Evolutionary conservation across 2,797 vertebrate genomes (phyloP).

Genomic region (Hirundo rustica): DNA sequence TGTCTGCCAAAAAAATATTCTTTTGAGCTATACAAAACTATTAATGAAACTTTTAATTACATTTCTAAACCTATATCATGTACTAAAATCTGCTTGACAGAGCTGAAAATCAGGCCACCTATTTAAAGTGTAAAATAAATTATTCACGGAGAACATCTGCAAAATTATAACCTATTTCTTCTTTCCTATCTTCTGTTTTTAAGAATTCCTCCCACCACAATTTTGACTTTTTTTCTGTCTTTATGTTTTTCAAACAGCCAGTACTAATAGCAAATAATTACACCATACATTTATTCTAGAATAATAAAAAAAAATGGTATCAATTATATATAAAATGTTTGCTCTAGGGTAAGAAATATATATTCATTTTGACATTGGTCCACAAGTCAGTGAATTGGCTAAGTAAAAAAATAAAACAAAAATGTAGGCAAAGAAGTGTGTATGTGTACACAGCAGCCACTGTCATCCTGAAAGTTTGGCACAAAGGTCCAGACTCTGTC

Average conservation of each 20-base stretch:
- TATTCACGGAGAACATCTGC: conserved; percentile 1
- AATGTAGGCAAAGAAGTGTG: background rate
- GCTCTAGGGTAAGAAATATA: background rate
- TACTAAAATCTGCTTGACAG: background rate
- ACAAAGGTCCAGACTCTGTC: background rate
- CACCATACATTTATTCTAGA: background rate
- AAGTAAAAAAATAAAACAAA: background rate
- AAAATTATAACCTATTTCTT: conserved; percentile 22
- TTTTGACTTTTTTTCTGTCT: background rate
- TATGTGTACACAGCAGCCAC: background rate
- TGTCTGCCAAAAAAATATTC: background rate
- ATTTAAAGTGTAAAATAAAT: conserved; percentile 10
- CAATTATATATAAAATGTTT: background rate
- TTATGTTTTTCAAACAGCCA: background rate
- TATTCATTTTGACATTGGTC: background rate
- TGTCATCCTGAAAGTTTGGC: background rate
- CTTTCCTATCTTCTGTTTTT: background rate
- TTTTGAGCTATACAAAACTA: background rate
- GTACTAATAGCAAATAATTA: background rate
- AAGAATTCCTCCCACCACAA: background rate
- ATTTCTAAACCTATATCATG: background rate
- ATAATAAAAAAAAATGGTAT: background rate
- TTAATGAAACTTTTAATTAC: background rate
- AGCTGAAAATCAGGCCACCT: conserved; percentile 4
- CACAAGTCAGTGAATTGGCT: background rate